Base-by-base conservation (phyloP, 2,113 vertebrate species). In the Otocyon megalotis region DNA sequence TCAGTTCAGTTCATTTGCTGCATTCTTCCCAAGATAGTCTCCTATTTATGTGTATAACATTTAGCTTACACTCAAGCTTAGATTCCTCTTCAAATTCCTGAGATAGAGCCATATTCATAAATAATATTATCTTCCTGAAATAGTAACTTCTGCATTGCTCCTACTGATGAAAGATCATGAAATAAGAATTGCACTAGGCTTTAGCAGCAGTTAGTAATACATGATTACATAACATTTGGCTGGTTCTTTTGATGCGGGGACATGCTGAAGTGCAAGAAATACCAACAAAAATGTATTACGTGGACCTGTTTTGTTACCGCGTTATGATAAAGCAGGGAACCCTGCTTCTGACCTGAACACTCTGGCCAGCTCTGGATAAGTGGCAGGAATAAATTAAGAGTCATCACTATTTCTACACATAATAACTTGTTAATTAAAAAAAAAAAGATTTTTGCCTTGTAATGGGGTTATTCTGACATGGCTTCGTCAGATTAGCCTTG, bases 371-470 rank as follows among this genome's bases (percentile, higher is more conserved):
- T 82, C 43, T 92, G 62, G 11, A 48, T 74, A 67, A 74, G 72
- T 82, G 43, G 48, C 37, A 84, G 81, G 22, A 69, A 48, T 58
- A 92, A 9, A 72, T 12, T 50, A 79, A 90, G 71, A 92, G 35
- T 48, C 4, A 79, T 56, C 22, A 7, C 53, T 88, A 8, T 71
- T 28, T 91, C 32, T 85, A 7, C 10, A 65, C 15, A 11, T 58
- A 90, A 67, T 91, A 91, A 91, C 48, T 67, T 96, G n/a, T 17
- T 96, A 93, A 87, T 82, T 56, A 0, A 50, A 50, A 37, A 91
- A 95, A 63, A 76, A 84, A 90, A 63, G 24, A 87, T 79, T 26
- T 91, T 95, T 93, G 63, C 50, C 48, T 88, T 91, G 26, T 88
- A 35, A 76, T 50, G 3, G 30, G 56, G 43, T 94, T 90, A 63